A percentile compares a stretch with the other conserved stretches of the same genome.
Evolutionary conservation across 1,140 invertebrate genomes (phyloP).

Genomic region (Magallana ariakensis): DNA sequence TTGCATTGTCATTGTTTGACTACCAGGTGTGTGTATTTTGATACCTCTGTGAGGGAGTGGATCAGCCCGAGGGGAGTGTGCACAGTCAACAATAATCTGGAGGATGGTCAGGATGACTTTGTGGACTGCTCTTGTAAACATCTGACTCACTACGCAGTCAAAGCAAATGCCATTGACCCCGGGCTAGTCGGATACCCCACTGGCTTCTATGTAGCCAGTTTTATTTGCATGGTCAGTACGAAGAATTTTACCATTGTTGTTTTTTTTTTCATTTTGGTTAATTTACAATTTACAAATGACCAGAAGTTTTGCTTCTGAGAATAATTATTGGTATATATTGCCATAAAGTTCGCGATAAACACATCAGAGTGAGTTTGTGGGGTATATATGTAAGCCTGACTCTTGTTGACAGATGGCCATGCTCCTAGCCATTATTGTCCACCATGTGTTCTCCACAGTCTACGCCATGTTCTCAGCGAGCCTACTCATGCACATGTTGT

Average conservation of each 20-base stretch:
- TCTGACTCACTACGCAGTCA: constrained; percentile 76
- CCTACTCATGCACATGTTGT: constrained; percentile 76
- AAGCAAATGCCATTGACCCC: constrained; percentile 62
- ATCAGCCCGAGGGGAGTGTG: constrained; percentile 69
- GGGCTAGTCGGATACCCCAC: constrained; percentile 71
- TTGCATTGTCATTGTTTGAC: constrained; percentile 19
- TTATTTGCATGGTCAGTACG: constrained; percentile 76
- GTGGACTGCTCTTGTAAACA: constrained; percentile 77
- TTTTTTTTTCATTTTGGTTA: no score
- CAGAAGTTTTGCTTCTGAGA: no score
- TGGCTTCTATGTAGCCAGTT: constrained; percentile 75
- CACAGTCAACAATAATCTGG: constrained; percentile 74
- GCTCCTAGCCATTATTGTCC: constrained; percentile 66
- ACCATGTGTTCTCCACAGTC: constrained; percentile 70
- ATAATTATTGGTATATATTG: no score
- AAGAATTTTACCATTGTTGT: not conserved
- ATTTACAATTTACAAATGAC: no score
- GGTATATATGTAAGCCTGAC: no score
- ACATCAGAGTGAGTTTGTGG: no score
- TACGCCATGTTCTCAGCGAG: constrained; percentile 73
- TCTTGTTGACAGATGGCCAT: constrained; percentile 66
- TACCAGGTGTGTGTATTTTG: constrained; percentile 77
- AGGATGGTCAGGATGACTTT: constrained; percentile 70
- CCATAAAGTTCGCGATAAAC: no score
- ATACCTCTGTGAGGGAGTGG: constrained; percentile 67